phyloP scores from a whole-genome alignment of 2,888 invertebrate genomes.

The Prenolepis imparis region DNA sequence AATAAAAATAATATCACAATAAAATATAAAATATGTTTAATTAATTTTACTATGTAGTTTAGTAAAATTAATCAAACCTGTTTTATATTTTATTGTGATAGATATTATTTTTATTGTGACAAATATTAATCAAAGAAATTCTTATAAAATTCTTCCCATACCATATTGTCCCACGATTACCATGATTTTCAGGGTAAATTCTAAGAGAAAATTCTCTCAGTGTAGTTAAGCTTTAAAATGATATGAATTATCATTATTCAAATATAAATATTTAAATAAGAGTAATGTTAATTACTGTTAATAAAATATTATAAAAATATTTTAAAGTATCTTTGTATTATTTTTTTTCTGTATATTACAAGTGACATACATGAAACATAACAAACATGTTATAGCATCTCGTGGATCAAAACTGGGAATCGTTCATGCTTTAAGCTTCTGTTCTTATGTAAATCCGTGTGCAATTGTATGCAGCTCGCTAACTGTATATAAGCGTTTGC shows the following conservation, averaged over 20 bases:
- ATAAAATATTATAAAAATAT: neutral
- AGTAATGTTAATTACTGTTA: neutral
- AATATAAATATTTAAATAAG: neutral
- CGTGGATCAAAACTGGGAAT: neutral
- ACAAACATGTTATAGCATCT: slow-evolving; percentile 19
- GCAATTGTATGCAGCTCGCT: slow-evolving; percentile 9
- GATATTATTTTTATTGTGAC: no score
- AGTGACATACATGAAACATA: neutral
- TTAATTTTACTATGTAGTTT: no score
- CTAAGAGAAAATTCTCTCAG: no score
- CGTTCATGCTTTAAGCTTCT: slow-evolving; percentile 31
- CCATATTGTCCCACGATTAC: no score
- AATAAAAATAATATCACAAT: no score
- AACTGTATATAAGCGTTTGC: slow-evolving; percentile 12
- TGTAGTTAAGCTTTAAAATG: neutral
- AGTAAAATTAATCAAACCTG: no score
- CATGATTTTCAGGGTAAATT: no score
- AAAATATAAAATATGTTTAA: no score
- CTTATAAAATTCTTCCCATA: no score
- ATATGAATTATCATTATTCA: neutral
- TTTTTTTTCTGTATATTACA: neutral
- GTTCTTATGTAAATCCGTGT: slow-evolving; percentile 49
- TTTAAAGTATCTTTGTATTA: neutral
- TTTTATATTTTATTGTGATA: no score
- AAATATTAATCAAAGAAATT: no score